phyloP scores from a whole-genome alignment of 2,797 vertebrate species.

The Enteromius afrohamiltoni region DNA sequence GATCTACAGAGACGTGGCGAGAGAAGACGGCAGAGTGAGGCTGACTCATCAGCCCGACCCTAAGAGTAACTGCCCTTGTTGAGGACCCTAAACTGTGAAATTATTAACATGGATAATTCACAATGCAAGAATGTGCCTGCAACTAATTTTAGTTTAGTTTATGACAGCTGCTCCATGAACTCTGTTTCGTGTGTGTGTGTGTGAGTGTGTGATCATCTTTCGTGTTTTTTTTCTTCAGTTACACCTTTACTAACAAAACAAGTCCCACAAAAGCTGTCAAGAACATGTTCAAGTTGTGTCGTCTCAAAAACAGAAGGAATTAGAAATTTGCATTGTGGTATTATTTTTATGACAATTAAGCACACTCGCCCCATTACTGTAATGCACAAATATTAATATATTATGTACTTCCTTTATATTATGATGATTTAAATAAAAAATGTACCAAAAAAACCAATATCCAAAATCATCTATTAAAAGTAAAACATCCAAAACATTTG shows the following conservation, averaged over 20 bases:
- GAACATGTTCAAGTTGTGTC: neutral
- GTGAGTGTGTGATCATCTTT: neutral
- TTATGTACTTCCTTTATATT: neutral
- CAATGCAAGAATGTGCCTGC: constrained; percentile 61
- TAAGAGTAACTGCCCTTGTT: constrained; percentile 89
- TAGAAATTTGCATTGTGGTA: constrained; percentile 1
- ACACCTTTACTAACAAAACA: neutral
- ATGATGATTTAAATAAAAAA: neutral
- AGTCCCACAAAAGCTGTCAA: constrained; percentile 2
- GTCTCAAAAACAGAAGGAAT: neutral
- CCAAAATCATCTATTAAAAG: neutral
- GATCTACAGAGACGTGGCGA: constrained; percentile 87
- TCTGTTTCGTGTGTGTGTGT: constrained; percentile 1
- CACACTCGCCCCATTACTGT: neutral
- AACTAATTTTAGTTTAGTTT: constrained; percentile 48
- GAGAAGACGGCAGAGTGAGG: constrained; percentile 85
- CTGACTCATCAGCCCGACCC: constrained; percentile 77
- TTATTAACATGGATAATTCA: constrained; percentile 47
- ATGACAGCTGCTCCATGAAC: constrained; percentile 43
- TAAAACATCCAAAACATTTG: too few species aligned
- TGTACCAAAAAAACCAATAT: neutral
- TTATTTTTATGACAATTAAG: neutral
- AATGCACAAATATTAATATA: neutral
- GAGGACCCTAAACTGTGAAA: constrained; percentile 67
- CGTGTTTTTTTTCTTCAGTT: neutral